Evolutionary conservation across 2,113 vertebrate genomes (phyloP).

Genomic region (Pampusana beccarii): DNA sequence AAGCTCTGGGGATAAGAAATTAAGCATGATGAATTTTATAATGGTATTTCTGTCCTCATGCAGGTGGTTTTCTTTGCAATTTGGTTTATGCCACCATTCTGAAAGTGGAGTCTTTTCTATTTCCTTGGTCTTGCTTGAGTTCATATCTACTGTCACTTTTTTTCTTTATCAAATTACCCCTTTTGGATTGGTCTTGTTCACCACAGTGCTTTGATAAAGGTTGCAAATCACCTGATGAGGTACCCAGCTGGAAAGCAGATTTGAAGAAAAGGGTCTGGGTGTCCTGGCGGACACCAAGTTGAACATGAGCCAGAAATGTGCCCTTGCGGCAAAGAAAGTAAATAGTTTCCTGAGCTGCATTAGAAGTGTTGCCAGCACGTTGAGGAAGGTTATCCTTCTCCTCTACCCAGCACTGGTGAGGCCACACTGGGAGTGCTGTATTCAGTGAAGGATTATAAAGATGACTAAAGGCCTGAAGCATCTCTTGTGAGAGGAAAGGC

Average conservation of each 20-base stretch:
- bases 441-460: neutral
- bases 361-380: neutral
- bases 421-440: too few species aligned
- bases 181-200: neutral
- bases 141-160: neutral
- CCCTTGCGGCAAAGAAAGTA: neutral
- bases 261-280: neutral
- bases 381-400: neutral
- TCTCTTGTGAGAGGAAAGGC: neutral
- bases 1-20: neutral
- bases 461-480: neutral
- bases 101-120: neutral
- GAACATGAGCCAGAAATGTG: neutral
- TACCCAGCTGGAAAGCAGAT: neutral
- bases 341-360: neutral
- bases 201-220: neutral
- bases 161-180: neutral
- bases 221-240: neutral
- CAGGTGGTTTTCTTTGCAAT: neutral
- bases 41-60: neutral
- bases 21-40: neutral
- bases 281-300: too few species aligned
- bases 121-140: neutral
- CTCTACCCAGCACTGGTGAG: neutral
- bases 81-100: neutral